Conservation (phyloP, 2,888 invertebrate species). For the Aphodius granarius region DNA sequence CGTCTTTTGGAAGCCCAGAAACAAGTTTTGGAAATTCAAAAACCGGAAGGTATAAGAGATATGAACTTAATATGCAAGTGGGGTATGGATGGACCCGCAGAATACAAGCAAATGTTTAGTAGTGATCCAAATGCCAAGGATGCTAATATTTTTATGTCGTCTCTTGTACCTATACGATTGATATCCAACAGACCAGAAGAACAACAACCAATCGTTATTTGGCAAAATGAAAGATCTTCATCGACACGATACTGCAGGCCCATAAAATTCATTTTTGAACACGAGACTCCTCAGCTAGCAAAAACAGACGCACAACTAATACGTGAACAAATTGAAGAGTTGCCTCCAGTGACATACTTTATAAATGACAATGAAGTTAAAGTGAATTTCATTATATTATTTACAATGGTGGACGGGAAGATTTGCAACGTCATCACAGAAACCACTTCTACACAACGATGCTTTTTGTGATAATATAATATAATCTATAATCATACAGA, state of each 20-base stretch:
- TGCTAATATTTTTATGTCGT: neutral
- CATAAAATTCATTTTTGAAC: neutral
- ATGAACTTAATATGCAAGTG: neutral
- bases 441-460: slow-evolving; percentile 30
- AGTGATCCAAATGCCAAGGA: neutral
- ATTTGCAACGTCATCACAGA: slow-evolving; percentile 35
- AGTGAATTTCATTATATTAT: slow-evolving; percentile 32
- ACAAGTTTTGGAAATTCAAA: neutral
- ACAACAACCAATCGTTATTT: neutral
- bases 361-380: no score
- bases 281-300: no score
- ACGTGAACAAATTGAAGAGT: no score
- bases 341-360: no score
- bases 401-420: slow-evolving; percentile 41
- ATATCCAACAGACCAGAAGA: neutral
- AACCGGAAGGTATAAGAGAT: neutral
- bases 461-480: slow-evolving; percentile 17
- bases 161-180: neutral
- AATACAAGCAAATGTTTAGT: neutral
- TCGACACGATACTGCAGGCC: neutral
- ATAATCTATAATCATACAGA: slow-evolving; percentile 33
- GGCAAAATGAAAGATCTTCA: neutral
- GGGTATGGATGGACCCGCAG: neutral
- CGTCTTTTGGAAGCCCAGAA: slow-evolving; percentile 1
- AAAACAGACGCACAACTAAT: no score